Evolutionary conservation across 2,888 invertebrate species (phyloP), one percentile per base, ranked within the genome.

Genomic region (Ophion ellenae): DNA sequence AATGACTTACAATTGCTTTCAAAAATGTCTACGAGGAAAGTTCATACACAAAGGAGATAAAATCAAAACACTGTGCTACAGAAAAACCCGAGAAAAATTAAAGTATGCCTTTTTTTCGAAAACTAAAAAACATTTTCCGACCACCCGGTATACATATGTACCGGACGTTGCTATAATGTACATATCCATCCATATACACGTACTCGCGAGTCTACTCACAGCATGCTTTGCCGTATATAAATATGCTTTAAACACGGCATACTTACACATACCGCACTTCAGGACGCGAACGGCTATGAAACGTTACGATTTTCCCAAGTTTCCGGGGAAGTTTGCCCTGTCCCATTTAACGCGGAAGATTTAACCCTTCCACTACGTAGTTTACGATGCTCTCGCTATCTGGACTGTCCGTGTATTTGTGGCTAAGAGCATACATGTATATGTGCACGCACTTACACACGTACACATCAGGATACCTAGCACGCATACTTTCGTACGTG

Each of bases 331-430:
- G 89, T 91, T 89, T 89, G 89, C 91, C 90, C 87, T 90, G 89
- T 90, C 87, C 89, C 91, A 90, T 92, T 91, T 91, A 90, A 88
- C 91, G 89, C 88, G 89, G 85, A 90, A 91, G 91, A 91, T 92
- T 91, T 92, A 91, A 91, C 90, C 91, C 91, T 91, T 92, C 90
- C 89, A 89, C 89, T 82, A 80, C 74, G 89, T 90, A 86, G 85
- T 92, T 92, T 91, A 92, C 91, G 92, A 91, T 88, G 87, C 81
- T 66, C 59, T 59, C 28, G 81, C 63, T 57, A 76, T 81, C 71
- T 57, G 80, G 67, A 74, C 73, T 71, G 47, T 20, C 32, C 14
- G 64, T 66, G 32, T 53, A 70, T 82, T 47, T 59, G 47, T 77
- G 45, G 28, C 63, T 77, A 57, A n/a, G 45, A 24, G 47, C 36